phyloP scores from a whole-genome alignment of 2,888 invertebrate species.

The Anoplius nigerrimus region DNA sequence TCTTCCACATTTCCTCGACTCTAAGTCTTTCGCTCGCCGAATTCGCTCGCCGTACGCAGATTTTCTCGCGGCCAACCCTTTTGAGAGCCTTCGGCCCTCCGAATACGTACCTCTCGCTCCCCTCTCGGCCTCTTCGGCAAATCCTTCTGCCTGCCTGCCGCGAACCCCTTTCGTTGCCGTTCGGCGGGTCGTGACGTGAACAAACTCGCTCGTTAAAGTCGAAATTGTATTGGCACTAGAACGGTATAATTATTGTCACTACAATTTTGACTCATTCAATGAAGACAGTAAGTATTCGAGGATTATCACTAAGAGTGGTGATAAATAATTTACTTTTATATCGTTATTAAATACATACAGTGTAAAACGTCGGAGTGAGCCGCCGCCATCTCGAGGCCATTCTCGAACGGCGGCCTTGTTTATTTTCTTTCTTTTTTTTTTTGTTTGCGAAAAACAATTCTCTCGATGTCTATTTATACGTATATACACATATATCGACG shows the following conservation, averaged over 20 bases:
- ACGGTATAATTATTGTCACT: slow-evolving; percentile 43
- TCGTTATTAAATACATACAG: slow-evolving; percentile 36
- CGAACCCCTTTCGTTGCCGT: not conserved
- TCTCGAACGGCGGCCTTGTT: slow-evolving; percentile 1
- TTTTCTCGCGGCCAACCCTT: no score
- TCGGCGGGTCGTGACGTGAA: no score
- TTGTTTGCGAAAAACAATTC: not conserved
- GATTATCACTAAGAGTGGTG: slow-evolving; percentile 25
- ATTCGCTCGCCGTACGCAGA: no score
- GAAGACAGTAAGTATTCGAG: slow-evolving; percentile 20
- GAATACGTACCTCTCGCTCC: not conserved
- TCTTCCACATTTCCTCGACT: no score
- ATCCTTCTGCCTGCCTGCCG: not conserved
- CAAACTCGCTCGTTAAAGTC: slow-evolving; percentile 10
- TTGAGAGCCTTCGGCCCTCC: not conserved
- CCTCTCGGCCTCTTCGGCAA: slow-evolving; percentile 3
- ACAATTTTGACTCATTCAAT: slow-evolving; percentile 38
- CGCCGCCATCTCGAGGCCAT: not conserved
- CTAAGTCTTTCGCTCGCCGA: no score
- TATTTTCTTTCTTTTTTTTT: not conserved
- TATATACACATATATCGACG: not conserved
- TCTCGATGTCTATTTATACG: not conserved
- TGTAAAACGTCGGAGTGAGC: slow-evolving; percentile 20
- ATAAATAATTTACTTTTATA: slow-evolving; percentile 33
- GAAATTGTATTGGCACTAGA: slow-evolving; percentile 32